A percentile compares a stretch with the other conserved stretches of the same genome.
These are phyloP conservation scores for Ormyrus rosae DNA, from an alignment of 2,888 invertebrate species.

Conservation along the genomic window DNA sequence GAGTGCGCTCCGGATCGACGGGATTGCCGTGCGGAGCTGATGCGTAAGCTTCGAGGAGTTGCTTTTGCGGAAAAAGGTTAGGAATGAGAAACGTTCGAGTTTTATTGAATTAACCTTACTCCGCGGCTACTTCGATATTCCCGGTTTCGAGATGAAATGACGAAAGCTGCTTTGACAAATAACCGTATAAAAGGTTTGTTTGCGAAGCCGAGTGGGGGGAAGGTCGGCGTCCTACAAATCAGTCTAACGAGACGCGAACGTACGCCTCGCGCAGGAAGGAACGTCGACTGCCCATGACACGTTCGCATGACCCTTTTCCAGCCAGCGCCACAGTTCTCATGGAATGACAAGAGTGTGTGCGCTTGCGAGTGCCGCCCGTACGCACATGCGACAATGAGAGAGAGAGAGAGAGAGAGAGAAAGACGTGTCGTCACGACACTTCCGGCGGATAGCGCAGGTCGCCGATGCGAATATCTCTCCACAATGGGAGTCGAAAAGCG, in stretches of 20 bases:
- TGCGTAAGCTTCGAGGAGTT: no score
- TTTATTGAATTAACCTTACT: no score
- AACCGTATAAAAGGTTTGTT: neutral
- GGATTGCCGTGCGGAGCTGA: no score
- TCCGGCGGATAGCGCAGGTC: constrained; percentile 69
- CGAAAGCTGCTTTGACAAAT: no score
- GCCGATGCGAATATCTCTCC: constrained; percentile 51
- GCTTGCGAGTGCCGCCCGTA: constrained; percentile 60
- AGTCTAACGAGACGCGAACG: constrained; percentile 66
- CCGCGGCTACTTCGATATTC: constrained; percentile 25
- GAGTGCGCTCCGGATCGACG: no score
- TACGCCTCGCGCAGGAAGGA: constrained; percentile 58
- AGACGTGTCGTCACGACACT: constrained; percentile 74
- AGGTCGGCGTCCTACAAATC: constrained; percentile 71
- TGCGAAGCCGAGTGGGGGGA: constrained; percentile 22
- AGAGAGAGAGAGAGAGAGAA: constrained; percentile 30
- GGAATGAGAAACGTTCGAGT: no score
- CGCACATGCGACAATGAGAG: constrained; percentile 64
- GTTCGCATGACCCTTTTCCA: constrained; percentile 75
- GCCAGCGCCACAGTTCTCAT: constrained; percentile 74
- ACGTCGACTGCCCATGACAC: constrained; percentile 72
- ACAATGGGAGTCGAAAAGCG: no score
- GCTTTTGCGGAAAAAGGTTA: no score
- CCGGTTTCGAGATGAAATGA: no score
- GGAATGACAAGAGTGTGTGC: constrained; percentile 62